Evolutionary conservation across 2,113 vertebrate species (phyloP), one percentile per base, ranked within the genome.

Genomic region (Paralichthys olivaceus): DNA sequence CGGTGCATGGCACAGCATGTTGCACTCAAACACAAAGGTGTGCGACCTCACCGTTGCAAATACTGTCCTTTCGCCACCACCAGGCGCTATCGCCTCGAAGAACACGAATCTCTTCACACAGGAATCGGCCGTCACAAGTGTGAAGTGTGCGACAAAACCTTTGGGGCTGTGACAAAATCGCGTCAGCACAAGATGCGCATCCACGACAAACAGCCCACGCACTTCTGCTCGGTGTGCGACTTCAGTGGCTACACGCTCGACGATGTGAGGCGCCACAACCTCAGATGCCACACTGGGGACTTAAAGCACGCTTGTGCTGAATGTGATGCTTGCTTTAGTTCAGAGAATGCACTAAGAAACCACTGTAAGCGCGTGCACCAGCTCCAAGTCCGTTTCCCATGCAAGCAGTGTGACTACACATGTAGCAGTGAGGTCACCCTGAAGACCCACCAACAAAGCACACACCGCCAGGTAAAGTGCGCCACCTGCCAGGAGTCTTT

Each of bases 31-130:
- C 97, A 98, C 0, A 95, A 96, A 72, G 96, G 95, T 0, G 87
- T 93, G 5, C 95, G 93, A 68, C 96, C 96, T 0, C 92, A 97
- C 88, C 81, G 84, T 25, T 98, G 97, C 78, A 87, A 7, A 9
- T 96, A 95, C 90, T 99, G 97, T 0, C 93, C 95, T 32, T 99
- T 99, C 81, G 96, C 95, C 87, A 98, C 96, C 67, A 94, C 95
- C 0, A 94, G 97, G 2, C 95, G 95, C 20, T 97, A 98, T 84
- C 95, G 97, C 17, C 83, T 99, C 57, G 95, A 97, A 15, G 96
- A 97, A 13, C 97, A 98, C 56, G 94, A 97, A 90, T 98, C 97
- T 43, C 90, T 96, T 68, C 97, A 98, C 89, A 98, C 97, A 0
- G 96, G 98, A 0, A 78, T 96, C 54, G 97, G 97, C 7, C 96